Conservation (phyloP, 2,113 vertebrate species). For the Balaenoptera acutorostrata region DNA sequence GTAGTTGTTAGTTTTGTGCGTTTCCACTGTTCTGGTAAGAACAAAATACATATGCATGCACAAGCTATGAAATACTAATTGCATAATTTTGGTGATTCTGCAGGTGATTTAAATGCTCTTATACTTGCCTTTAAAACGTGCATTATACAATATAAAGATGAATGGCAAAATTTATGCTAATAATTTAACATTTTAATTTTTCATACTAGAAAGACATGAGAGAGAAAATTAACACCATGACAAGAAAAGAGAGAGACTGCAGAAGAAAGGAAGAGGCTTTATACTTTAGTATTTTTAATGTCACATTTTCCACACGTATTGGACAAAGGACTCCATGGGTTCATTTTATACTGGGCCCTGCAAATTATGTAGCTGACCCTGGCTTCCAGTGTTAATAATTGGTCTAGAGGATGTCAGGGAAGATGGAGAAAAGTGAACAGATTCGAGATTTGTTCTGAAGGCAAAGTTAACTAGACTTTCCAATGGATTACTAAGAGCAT, state of each 20-base stretch:
- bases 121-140: neutral
- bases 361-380: neutral
- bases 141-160: neutral
- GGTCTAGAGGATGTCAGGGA: neutral
- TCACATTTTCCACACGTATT: neutral
- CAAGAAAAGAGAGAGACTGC: neutral
- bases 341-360: neutral
- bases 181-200: slow-evolving; percentile 4
- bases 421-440: neutral
- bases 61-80: neutral
- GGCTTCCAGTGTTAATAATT: neutral
- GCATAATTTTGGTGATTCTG: neutral
- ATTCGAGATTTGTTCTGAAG: neutral
- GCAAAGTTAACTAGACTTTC: neutral
- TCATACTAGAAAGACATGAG: neutral
- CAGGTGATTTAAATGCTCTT: neutral
- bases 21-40: neutral
- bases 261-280: neutral
- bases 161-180: neutral
- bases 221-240: neutral
- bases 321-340: neutral
- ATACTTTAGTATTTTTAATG: neutral
- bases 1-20: neutral
- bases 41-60: neutral
- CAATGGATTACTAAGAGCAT: neutral